Base-by-base conservation (phyloP, 2,113 vertebrate genomes). In the Sakesphorus luctuosus region DNA sequence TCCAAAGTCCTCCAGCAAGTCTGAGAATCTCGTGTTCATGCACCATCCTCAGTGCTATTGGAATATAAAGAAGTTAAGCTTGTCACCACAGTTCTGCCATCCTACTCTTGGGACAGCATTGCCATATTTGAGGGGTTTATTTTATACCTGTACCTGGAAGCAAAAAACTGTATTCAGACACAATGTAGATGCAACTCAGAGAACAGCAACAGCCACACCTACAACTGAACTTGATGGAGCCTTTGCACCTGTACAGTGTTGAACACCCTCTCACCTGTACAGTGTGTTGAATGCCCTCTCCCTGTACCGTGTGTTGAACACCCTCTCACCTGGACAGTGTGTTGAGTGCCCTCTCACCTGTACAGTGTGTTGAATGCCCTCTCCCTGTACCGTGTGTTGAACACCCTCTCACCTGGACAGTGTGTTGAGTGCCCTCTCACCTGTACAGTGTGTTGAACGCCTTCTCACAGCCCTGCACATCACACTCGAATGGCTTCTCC, bases 391-490 rank as follows among this genome's bases (percentile, higher is more conserved):
- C 14, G 13, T 43, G 24, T 47, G 47, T 21, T 47, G 18, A 47
- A 47, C 47, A 11, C 47, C 47, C 55, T 13, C 49, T 26, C 49
- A 12, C 23, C 49, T 50, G 49, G 10, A 53, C 52, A 29, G 52
- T 29, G 52, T 50, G 58, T 35, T 59, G 35, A 38, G 38, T 25
- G 11, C 4, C n/a, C 11, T 44, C 98, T 82, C 44, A 99, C 99
- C 99, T 99, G 98, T 99, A 99, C 31, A 99, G 98, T 1, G 99
- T 99, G 96, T 99, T 99, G 96, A 99, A 99, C 0, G 99, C 99
- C 96, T 99, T 99, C 93, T 99, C 99, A 76, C 99, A 99, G 96
- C 99, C 99, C 95, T 99, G 99, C 84, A 99, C 99, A 5, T 99
- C 99, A 31, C 99, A 99, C 93, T 99, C 99, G 40, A 99, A 99